phyloP scores from a whole-genome alignment of 2,888 invertebrate species.

The Ochropleura plecta region DNA sequence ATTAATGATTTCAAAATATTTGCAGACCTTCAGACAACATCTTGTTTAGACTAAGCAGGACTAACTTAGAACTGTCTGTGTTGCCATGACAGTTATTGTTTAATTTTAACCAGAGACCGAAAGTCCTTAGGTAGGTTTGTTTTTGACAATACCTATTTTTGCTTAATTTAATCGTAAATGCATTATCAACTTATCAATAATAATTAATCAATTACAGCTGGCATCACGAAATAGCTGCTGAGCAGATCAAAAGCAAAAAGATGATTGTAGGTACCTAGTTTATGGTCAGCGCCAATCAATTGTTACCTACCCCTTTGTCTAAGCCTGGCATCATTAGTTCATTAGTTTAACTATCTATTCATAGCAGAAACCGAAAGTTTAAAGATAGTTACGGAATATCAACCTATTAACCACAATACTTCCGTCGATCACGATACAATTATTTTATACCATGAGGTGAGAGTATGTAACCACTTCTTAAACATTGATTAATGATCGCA shows the following conservation, averaged over 20 bases:
- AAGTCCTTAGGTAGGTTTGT: too few relatives aligned
- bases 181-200: neutral
- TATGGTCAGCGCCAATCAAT: neutral
- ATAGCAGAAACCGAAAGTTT: constrained; percentile 1
- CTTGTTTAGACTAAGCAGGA: neutral
- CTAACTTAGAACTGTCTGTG: neutral
- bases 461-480: neutral
- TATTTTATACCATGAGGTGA: neutral
- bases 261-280: neutral
- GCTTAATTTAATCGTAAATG: neutral
- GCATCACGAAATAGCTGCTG: neutral
- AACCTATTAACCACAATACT: neutral
- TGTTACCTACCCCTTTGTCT: neutral
- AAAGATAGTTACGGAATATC: neutral
- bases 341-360: neutral
- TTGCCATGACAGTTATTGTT: neutral
- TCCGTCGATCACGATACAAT: neutral
- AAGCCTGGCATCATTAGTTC: neutral
- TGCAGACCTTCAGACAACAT: neutral
- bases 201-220: neutral
- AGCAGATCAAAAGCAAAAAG: neutral
- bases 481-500: neutral
- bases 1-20: too few relatives aligned
- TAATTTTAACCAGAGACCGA: too few relatives aligned
- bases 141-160: neutral